Base-by-base conservation (phyloP, 2,888 invertebrate species). In the Craniophora ligustri region DNA sequence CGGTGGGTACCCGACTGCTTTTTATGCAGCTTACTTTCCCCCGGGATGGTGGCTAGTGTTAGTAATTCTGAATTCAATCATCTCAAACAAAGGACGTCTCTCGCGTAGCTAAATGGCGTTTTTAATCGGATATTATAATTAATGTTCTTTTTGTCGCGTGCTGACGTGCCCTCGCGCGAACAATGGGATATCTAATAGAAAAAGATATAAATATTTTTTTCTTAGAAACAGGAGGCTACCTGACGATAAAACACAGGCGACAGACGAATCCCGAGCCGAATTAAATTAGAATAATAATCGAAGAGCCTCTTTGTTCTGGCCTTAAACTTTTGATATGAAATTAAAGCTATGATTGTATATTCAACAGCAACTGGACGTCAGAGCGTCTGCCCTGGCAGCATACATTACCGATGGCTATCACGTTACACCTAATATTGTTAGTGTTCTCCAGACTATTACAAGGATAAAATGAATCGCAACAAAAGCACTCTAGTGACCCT, bases 101-200 rank as follows among this genome's bases (percentile, higher is more conserved):
- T 85, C 85, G 91, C 89, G 86, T 86, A 83, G 84, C 91, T 92
- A 91, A 92, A 92, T 92, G 91, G 88, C 88, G 86, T 93, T 93
- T 79, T 92, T 93, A 93, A 94, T 94, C 93, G 93, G 93, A 94
- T 94, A 93, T 93, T 93, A 93, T 94, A 94, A 94, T 94, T 94
- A 93, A 94, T 94, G 94, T 93, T 88, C 88, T 91, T 92, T 93
- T 93, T 92, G 93, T 91, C 92, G 89, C 93, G 92, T 91, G 92
- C 90, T 92, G 92, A 91, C 92, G 87, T 87, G 86, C 90, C 92
- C 91, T 88, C 88, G 91, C 89, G 87, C 89, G 89, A 93, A 93
- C 92, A 93, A 93, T 93, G 87, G 92, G 87, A 87, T 87, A 87
- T 92, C 89, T 92, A 89, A 91, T 92, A 92, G 89, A 91, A 86